phyloP scores from a whole-genome alignment of 2,888 invertebrate species.

The Scaptomyza polygonia region DNA sequence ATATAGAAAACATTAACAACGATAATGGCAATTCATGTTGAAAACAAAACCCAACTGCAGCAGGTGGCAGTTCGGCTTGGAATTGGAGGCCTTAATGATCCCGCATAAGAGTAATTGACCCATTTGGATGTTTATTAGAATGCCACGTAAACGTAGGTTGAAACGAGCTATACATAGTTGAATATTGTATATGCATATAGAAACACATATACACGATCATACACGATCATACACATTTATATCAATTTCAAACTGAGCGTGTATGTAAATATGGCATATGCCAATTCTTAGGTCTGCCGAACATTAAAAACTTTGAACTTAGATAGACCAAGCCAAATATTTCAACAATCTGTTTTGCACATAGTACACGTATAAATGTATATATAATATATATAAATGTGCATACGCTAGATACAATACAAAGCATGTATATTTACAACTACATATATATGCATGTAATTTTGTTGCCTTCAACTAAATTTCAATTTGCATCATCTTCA shows the following conservation, averaged over 20 bases:
- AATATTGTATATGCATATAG: constrained; percentile 7
- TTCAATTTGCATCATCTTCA: constrained; percentile 75
- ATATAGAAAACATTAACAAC: constrained; percentile 3
- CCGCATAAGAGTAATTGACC: neutral
- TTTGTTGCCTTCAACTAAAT: constrained; percentile 64
- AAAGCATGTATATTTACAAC: neutral
- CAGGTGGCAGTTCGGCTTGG: constrained; percentile 4
- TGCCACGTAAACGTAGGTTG: constrained; percentile 11
- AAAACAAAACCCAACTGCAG: constrained; percentile 2
- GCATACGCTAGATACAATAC: constrained; percentile 27
- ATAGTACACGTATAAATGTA: constrained; percentile 22
- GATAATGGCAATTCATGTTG: neutral
- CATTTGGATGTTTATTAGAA: neutral
- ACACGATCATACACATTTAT: constrained; percentile 21
- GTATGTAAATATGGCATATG: constrained; percentile 40
- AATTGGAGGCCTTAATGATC: neutral
- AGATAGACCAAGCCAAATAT: constrained; percentile 46
- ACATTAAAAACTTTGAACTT: constrained; percentile 52
- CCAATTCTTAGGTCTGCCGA: constrained; percentile 27
- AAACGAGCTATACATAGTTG: neutral
- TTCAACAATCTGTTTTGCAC: constrained; percentile 46
- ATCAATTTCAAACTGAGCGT: constrained; percentile 39
- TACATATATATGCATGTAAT: constrained; percentile 15
- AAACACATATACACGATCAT: too few relatives aligned
- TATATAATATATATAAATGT: constrained; percentile 17